Evolutionary conservation across 2,888 invertebrate species (phyloP), one percentile per base, ranked within the genome.

Genomic region (Zhengitettix transpicula): DNA sequence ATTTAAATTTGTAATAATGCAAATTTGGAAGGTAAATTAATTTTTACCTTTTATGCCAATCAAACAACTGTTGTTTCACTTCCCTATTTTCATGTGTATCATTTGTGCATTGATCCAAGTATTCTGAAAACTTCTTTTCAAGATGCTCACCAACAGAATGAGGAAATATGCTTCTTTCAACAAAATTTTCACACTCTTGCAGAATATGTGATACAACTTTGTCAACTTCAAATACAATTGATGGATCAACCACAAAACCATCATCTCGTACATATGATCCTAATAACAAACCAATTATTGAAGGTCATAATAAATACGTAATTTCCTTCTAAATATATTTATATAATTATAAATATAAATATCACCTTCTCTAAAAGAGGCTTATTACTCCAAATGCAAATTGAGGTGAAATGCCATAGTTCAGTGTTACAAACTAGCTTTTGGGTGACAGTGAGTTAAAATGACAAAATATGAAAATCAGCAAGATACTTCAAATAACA

Each of bases 1-100:
- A 28, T 28, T 28, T 28, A 28, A 28, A 28, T 28, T 5, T 28
- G 28, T 7, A 28, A 7, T 7, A 28, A 28, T 28, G 28, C 7
- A 28, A 28, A 28, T 28, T 2, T 28, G 7, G 2, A 28, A 28
- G 7, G 7, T 28, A 28, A 28, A 28, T 28, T 28, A 28, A 28
- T n/a, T 3, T 54, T 56, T 62, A 71, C 69, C 78, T 74, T 54
- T 78, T 67, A 65, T 79, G 78, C 83, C 84, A 84, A 66, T 82
- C 77, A 62, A 77, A 78, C 42, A 83, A 67, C 62, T 81, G 77
- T 61, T 71, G 67, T 64, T 74, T 74, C 56, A 76, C 71, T 47
- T 67, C 65, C 61, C 65, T 67, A 14, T 68, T 65, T 14, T 70
- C 69, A 1, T 69, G 61, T 1, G 68, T 56, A 59, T 75, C 73